Evolutionary conservation across 2,113 vertebrate species (phyloP).

Genomic region (Cyprinus carpio): DNA sequence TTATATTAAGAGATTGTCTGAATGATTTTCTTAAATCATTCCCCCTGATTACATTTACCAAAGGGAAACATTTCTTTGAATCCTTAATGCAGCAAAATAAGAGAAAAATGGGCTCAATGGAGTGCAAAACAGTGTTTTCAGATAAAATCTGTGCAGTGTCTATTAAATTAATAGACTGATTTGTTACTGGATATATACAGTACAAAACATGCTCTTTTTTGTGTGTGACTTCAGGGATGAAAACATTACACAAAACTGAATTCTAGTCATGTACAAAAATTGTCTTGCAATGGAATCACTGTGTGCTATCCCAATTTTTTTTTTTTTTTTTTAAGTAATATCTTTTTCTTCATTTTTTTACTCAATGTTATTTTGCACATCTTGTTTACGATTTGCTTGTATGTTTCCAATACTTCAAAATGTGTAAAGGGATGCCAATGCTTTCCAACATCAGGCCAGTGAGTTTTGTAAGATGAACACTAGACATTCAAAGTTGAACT

Average conservation of each 20-base stretch:
- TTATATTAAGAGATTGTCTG: not conserved
- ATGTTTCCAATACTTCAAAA: not conserved
- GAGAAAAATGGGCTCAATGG: not conserved
- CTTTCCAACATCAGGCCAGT: not conserved
- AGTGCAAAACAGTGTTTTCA: not conserved
- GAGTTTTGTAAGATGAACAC: too few relatives aligned
- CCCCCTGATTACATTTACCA: not conserved
- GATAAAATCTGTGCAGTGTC: not conserved
- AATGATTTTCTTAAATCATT: not conserved
- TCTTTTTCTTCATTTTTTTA: not conserved
- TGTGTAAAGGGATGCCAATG: not conserved
- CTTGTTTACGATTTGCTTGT: too few relatives aligned
- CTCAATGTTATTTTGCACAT: not conserved
- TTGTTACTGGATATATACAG: not conserved
- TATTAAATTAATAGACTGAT: constrained; percentile 50
- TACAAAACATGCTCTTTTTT: not conserved
- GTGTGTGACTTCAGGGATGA: constrained; percentile 22
- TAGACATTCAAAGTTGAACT: too few relatives aligned
- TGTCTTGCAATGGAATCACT: not conserved
- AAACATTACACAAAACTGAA: not conserved
- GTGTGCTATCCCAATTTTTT: not conserved
- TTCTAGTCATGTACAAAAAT: not conserved
- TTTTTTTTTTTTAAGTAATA: not conserved
- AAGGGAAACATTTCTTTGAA: constrained; percentile 15
- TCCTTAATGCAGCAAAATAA: constrained; percentile 14